phyloP scores from a whole-genome alignment of 2,888 invertebrate species.

The Eumerus sabulonum region DNA sequence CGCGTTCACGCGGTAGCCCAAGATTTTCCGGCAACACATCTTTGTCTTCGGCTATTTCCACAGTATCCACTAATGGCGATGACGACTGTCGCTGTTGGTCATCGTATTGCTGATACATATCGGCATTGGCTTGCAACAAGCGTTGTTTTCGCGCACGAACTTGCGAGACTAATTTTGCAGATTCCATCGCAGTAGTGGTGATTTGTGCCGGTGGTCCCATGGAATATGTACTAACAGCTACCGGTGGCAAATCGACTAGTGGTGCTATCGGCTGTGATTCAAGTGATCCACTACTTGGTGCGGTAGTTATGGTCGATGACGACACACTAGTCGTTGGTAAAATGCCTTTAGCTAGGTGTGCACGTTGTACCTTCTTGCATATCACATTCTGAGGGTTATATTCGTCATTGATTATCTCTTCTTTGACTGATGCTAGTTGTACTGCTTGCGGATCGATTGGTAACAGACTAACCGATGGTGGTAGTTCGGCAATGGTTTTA shows the following conservation, averaged over 20 bases:
- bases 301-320: constrained; percentile 33
- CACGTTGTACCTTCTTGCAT: constrained; percentile 78
- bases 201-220: constrained; percentile 79
- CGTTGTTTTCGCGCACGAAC: constrained; percentile 80
- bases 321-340: constrained; percentile 71
- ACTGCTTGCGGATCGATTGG: constrained; percentile 56
- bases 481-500: constrained; percentile 74
- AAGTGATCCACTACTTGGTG: constrained; percentile 12
- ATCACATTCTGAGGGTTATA: constrained; percentile 77
- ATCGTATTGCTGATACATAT: constrained; percentile 47
- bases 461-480: constrained; percentile 61
- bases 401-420: constrained; percentile 75
- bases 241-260: constrained; percentile 54
- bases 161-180: constrained; percentile 79
- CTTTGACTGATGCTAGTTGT: constrained; percentile 72
- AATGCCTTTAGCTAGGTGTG: constrained; percentile 78
- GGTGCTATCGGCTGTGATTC: constrained; percentile 51
- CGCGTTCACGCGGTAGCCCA: constrained; percentile 84
- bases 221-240: constrained; percentile 75
- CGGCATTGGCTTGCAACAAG: constrained; percentile 74
- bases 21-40: constrained; percentile 75
- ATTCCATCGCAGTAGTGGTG: constrained; percentile 59
- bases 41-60: constrained; percentile 64
- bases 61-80: constrained; percentile 68
- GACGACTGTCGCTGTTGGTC: constrained; percentile 41